A percentile compares a stretch with the other conserved stretches of the same genome.
Conservation (phyloP, 2,888 invertebrate species). For the Mallateleia sp. region DNA sequence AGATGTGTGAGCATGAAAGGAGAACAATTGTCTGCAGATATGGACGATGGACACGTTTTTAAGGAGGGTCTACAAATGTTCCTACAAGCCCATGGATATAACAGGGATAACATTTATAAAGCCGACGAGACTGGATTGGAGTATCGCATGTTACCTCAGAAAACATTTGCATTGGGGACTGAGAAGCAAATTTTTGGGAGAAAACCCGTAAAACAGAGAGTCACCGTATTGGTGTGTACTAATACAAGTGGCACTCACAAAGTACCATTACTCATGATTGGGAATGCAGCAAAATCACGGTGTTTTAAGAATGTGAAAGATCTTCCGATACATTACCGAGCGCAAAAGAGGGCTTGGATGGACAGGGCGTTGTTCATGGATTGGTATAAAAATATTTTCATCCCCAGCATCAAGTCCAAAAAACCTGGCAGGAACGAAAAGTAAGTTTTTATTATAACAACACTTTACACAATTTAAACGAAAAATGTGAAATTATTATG, state of each 20-base stretch:
- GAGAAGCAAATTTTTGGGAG: neutral
- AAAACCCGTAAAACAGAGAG: neutral
- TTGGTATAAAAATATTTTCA: constrained; percentile 8
- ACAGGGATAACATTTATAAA: neutral
- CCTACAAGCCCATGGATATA: too few species aligned
- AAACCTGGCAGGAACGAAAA: constrained; percentile 9
- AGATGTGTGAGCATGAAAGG: too few species aligned
- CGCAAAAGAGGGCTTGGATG: neutral
- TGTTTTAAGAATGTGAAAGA: neutral
- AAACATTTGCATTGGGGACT: neutral
- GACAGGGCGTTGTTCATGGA: neutral
- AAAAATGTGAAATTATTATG: too few species aligned
- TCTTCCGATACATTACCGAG: neutral
- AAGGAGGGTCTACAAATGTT: too few species aligned
- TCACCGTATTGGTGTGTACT: neutral
- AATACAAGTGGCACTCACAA: neutral
- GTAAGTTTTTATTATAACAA: too few species aligned
- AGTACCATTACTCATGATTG: neutral
- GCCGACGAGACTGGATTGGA: neutral
- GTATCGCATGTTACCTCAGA: neutral
- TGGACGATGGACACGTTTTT: too few species aligned
- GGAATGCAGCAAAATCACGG: neutral
- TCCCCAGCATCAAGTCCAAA: neutral
- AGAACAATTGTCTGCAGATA: too few species aligned
- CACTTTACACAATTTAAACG: too few species aligned